Evolutionary conservation across 2,888 invertebrate species (phyloP).

Genomic region (Pachymerium ferrugineum): DNA sequence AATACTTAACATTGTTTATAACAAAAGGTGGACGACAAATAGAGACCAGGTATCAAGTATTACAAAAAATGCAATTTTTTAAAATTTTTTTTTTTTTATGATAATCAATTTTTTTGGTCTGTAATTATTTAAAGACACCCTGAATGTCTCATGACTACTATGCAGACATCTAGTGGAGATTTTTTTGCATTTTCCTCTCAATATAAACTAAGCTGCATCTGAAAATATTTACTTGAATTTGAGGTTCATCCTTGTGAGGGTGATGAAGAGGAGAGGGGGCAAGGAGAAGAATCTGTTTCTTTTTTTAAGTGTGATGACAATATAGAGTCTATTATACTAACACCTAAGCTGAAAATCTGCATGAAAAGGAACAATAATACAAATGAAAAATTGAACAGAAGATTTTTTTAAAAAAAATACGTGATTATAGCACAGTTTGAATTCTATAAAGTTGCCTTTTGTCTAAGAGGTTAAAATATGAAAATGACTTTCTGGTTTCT

Average conservation of each 20-base stretch:
- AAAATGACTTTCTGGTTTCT: slow-evolving; percentile 17
- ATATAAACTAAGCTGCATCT: slow-evolving; percentile 27
- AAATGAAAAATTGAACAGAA: not conserved
- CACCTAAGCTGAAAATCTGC: slow-evolving; percentile 26
- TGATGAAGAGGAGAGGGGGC: not conserved
- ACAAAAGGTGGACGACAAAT: slow-evolving; percentile 27
- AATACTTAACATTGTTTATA: slow-evolving; percentile 19
- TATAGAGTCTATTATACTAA: slow-evolving; percentile 22
- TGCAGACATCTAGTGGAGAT: slow-evolving; percentile 18
- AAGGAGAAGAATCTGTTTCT: not conserved
- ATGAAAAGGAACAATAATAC: not conserved
- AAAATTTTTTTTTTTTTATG: not conserved
- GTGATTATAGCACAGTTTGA: slow-evolving; percentile 10
- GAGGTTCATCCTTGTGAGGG: slow-evolving; percentile 25
- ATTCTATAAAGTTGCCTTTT: slow-evolving; percentile 15
- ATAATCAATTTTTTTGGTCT: not conserved
- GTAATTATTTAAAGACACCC: slow-evolving; percentile 1
- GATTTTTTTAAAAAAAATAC: not conserved
- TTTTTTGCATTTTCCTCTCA: slow-evolving; percentile 26
- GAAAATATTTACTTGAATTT: slow-evolving; percentile 27
- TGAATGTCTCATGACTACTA: slow-evolving; percentile 17
- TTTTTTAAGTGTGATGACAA: slow-evolving; percentile 21
- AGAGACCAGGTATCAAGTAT: slow-evolving; percentile 25
- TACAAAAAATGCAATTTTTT: slow-evolving; percentile 13
- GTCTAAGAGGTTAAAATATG: slow-evolving; percentile 14